phyloP scores from a whole-genome alignment of 92 coral and sea anemone species.

The Hydrozoanthus gracilis region DNA sequence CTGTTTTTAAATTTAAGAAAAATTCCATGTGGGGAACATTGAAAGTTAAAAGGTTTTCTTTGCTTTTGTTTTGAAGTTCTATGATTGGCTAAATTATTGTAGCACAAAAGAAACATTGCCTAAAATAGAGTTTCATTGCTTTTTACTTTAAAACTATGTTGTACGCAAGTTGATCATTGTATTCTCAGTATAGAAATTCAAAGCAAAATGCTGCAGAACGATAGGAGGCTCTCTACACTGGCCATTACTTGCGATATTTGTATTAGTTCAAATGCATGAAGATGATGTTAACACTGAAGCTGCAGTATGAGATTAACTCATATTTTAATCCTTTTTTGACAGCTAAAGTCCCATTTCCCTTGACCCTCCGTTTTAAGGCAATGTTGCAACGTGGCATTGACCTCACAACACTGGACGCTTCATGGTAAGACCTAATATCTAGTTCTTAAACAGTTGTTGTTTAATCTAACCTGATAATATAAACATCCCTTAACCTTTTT shows the following conservation, averaged over 20 bases:
- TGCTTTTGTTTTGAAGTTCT: too few relatives aligned
- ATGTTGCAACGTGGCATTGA: constrained; percentile 99
- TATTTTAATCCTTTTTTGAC: constrained; percentile 9
- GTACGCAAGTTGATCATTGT: too few relatives aligned
- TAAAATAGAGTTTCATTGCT: too few relatives aligned
- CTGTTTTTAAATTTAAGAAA: too few relatives aligned
- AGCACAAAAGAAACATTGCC: too few relatives aligned
- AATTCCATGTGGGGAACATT: too few relatives aligned
- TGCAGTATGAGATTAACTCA: neutral
- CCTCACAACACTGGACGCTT: constrained; percentile 91
- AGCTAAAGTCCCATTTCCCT: constrained; percentile 99
- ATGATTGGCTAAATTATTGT: too few relatives aligned
- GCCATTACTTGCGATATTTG: neutral
- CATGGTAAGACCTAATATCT: constrained; percentile 70
- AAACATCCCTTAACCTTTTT: neutral
- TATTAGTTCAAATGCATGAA: neutral
- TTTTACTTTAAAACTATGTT: too few relatives aligned
- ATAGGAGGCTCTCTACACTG: too few relatives aligned
- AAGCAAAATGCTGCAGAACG: too few relatives aligned
- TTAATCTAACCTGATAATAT: neutral
- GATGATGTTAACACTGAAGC: neutral
- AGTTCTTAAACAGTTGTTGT: neutral
- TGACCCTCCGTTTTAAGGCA: constrained; percentile 97
- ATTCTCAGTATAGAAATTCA: too few relatives aligned
- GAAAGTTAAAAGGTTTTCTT: too few relatives aligned